phyloP scores from a whole-genome alignment of 2,113 vertebrate genomes.

The Hippoglossus stenolepis region DNA sequence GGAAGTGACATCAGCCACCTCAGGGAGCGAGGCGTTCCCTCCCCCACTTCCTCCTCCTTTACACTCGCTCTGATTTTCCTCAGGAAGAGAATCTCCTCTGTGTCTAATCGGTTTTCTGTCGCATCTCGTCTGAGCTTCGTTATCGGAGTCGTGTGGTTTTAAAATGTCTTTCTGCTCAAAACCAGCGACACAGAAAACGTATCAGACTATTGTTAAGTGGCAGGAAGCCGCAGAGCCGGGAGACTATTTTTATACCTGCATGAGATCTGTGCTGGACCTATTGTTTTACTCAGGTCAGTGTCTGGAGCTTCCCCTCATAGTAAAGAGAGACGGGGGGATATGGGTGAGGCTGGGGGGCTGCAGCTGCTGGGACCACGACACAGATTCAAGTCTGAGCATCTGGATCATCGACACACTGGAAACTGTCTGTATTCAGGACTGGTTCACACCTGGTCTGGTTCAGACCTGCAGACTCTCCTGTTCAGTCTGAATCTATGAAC shows the following conservation, averaged over 20 bases:
- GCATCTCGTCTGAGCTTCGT: too few species aligned
- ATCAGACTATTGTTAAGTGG: conserved; percentile 23
- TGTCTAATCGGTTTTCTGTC: too few species aligned
- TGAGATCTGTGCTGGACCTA: conserved; percentile 22
- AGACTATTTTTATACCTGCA: conserved; percentile 66
- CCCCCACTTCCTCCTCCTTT: not conserved
- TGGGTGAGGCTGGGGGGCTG: not conserved
- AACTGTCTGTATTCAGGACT: not conserved
- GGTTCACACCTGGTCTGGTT: too few species aligned
- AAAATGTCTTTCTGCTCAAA: too few species aligned
- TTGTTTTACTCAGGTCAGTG: conserved; percentile 66
- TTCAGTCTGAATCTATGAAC: too few species aligned
- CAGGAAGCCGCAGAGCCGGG: conserved; percentile 61
- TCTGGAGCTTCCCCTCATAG: conserved; percentile 53
- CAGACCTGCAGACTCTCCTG: too few species aligned
- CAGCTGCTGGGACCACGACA: not conserved
- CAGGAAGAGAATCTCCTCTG: too few species aligned
- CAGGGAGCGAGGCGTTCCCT: not conserved
- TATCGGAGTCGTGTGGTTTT: too few species aligned
- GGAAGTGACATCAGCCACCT: conserved; percentile 66
- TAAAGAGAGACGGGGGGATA: not conserved
- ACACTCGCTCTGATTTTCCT: not conserved
- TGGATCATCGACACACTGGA: not conserved
- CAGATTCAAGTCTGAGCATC: not conserved
- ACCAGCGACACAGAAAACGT: too few species aligned